Conservation (phyloP, 2,113 vertebrate genomes). For the Archilochus colubris region DNA sequence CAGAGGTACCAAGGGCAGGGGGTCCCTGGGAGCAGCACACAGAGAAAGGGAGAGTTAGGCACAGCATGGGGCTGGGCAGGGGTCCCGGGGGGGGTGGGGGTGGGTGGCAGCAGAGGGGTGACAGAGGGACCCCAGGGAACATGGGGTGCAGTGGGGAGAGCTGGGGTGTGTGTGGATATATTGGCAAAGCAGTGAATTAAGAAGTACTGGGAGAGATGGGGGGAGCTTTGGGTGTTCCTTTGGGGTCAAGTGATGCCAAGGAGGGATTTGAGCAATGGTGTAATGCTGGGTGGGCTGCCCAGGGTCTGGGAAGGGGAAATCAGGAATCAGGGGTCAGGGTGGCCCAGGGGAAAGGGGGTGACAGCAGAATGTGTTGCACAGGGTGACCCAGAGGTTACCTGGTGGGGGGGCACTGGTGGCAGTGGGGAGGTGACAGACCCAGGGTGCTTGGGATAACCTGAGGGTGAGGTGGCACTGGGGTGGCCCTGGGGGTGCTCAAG, state of each 20-base stretch:
- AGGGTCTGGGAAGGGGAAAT: not conserved
- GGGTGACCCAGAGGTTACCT: accelerated
- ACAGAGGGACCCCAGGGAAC: not conserved
- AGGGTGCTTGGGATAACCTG: no score
- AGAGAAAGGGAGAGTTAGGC: no score
- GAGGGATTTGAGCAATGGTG: not conserved
- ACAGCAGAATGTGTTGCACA: accelerated
- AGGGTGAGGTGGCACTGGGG: no score
- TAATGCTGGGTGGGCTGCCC: not conserved
- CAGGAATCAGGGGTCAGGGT: not conserved
- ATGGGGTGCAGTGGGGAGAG: no score
- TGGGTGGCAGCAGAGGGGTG: not conserved
- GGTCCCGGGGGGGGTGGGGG: no score
- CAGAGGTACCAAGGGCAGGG: not conserved
- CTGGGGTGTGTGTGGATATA: accelerated
- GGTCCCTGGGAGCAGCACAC: not conserved
- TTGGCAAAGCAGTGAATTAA: accelerated
- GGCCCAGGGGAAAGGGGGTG: not conserved
- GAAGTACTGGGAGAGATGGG: accelerated
- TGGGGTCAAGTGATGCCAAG: no score
- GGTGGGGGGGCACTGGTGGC: accelerated
- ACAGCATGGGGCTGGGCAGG: accelerated
- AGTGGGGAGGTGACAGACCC: not conserved
- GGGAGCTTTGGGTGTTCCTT: not conserved
- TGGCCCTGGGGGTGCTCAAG: no score